These are phyloP conservation scores for Pollachius pollachius DNA, from an alignment of 2,113 vertebrate species.

Conservation along the genomic window DNA sequence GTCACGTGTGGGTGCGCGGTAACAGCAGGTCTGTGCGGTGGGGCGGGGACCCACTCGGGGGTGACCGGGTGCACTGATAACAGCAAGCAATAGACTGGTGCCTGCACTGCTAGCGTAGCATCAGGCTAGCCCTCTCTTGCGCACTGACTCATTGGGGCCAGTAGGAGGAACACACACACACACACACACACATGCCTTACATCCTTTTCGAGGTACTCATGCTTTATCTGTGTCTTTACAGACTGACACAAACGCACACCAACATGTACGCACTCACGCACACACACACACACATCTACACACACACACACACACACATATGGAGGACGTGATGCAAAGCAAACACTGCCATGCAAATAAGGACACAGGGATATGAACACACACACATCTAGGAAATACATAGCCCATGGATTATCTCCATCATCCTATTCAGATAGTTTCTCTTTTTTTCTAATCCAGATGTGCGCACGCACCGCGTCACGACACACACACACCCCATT, in stretches of 20 bases:
- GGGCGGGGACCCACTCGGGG: background rate
- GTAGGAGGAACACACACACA: background rate
- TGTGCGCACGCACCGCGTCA: too few relatives aligned
- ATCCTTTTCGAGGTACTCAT: too few relatives aligned
- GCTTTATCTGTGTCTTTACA: background rate
- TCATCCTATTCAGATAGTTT: too few relatives aligned
- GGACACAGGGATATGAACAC: too few relatives aligned
- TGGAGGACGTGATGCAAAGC: too few relatives aligned
- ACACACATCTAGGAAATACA: background rate
- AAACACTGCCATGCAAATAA: too few relatives aligned
- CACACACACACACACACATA: constrained; percentile 1
- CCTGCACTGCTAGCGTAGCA: constrained; percentile 34
- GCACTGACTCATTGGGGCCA: constrained; percentile 55
- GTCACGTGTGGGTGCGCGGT: background rate
- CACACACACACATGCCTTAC: constrained; percentile 2
- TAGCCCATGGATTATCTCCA: background rate
- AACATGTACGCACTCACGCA: background rate
- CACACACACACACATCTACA: background rate
- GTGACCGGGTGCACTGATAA: background rate
- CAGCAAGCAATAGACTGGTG: background rate
- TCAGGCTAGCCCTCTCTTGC: constrained; percentile 34
- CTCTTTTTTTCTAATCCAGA: background rate
- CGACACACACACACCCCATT: constrained; percentile 3
- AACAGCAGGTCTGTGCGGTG: background rate
- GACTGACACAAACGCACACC: background rate